Evolutionary conservation across 2,113 vertebrate genomes (phyloP).

Genomic region (Ailuropoda melanoleuca): DNA sequence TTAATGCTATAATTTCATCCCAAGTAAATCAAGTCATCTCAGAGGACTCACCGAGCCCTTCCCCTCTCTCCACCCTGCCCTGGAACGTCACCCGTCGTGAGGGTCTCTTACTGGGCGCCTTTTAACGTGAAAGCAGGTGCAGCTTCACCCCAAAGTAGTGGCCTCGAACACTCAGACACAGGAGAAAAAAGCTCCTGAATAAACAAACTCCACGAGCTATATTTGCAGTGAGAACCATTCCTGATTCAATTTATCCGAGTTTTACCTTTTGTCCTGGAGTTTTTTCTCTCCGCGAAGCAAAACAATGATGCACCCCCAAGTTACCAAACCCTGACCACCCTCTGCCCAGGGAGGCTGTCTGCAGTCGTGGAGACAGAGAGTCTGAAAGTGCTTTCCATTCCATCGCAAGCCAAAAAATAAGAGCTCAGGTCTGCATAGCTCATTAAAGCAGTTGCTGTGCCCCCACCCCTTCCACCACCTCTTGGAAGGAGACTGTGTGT

Average conservation of each 20-base stretch:
- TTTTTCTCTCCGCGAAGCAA: neutral
- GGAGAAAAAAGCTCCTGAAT: neutral
- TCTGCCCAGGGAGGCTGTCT: accelerated
- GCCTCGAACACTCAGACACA: neutral
- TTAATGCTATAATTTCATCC: accelerated
- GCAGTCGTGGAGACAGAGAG: accelerated
- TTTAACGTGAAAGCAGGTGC: neutral
- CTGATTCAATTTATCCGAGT: too few relatives aligned
- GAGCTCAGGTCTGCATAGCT: accelerated
- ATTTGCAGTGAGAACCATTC: neutral
- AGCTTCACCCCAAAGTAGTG: accelerated
- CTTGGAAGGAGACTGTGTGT: accelerated
- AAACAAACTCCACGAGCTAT: neutral
- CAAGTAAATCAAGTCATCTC: accelerated
- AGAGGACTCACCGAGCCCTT: accelerated
- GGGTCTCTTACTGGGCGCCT: accelerated
- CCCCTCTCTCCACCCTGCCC: neutral
- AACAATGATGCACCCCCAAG: accelerated
- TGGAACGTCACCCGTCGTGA: accelerated
- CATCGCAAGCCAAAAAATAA: neutral
- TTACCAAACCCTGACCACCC: neutral
- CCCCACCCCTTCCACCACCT: accelerated
- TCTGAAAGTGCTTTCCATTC: accelerated
- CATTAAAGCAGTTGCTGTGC: too few relatives aligned
- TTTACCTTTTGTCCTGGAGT: neutral